phyloP scores from a whole-genome alignment of 53 echinoderm and acorn worm genomes.

The Hippasteria phrygiana region DNA sequence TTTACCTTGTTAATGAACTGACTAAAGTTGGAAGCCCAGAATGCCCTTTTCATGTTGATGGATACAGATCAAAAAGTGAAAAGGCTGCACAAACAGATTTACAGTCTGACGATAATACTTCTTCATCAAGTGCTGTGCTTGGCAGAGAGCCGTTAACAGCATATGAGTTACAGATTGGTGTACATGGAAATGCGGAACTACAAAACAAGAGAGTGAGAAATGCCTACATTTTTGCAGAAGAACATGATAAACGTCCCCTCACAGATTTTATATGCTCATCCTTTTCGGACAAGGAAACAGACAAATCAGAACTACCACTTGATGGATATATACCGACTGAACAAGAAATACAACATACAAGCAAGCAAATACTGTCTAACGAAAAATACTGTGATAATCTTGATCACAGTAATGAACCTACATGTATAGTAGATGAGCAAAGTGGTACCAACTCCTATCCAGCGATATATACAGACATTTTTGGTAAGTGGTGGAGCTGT shows the following conservation, averaged over 20 bases:
- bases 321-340: too few relatives aligned
- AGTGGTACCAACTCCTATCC: neutral
- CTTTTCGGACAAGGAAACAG: too few relatives aligned
- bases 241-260: neutral
- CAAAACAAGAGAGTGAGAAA: neutral
- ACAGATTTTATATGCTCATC: neutral
- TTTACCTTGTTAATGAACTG: neutral
- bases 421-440: too few relatives aligned
- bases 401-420: neutral
- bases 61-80: neutral
- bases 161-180: neutral
- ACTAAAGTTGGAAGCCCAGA: neutral
- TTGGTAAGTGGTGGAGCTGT: constrained; percentile 54
- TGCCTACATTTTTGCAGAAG: neutral
- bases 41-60: neutral
- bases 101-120: neutral
- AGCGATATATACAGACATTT: neutral
- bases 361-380: neutral
- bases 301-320: too few relatives aligned
- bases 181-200: neutral
- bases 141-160: neutral
- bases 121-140: neutral
- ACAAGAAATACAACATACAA: neutral
- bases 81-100: neutral
- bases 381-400: neutral